Conservation (phyloP, 92 coral and sea anemone species). For the Porites cylindrica region DNA sequence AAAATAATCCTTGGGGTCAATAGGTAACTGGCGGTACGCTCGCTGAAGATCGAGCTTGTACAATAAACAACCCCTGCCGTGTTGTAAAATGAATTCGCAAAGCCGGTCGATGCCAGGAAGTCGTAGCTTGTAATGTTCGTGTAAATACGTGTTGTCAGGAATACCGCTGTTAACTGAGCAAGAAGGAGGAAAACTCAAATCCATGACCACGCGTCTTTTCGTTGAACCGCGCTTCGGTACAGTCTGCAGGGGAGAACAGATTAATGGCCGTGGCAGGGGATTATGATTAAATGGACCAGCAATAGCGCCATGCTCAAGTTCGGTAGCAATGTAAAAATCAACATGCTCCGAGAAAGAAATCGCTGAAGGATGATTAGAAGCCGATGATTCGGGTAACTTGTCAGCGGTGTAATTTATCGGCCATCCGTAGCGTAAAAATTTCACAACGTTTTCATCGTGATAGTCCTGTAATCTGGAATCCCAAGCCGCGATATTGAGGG, state of each 20-base stretch:
- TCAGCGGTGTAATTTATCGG: conserved; percentile 28
- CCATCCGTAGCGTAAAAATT: conserved; percentile 31
- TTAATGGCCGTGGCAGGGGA: conserved; percentile 28
- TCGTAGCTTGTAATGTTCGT: conserved; percentile 7
- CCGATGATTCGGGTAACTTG: not conserved
- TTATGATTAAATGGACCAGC: conserved; percentile 40
- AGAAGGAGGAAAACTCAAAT: conserved; percentile 32
- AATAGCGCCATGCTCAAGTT: conserved; percentile 22
- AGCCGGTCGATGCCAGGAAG: no score
- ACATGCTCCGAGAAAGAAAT: conserved; percentile 19
- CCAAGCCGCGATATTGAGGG: conserved; percentile 24
- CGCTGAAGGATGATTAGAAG: conserved; percentile 31
- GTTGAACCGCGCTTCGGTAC: conserved; percentile 40
- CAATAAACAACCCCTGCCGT: conserved; percentile 41
- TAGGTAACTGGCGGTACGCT: conserved; percentile 5
- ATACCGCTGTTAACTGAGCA: conserved; percentile 21
- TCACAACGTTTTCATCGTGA: not conserved
- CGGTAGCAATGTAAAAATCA: conserved; percentile 25
- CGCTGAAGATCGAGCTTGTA: conserved; percentile 20
- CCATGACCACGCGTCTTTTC: conserved; percentile 44
- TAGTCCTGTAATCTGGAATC: conserved; percentile 3
- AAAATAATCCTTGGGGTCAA: conserved; percentile 18
- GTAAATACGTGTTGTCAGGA: not conserved
- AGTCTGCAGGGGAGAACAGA: conserved; percentile 38
- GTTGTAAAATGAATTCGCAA: not conserved